Percentiles rank a stretch among this genome's conserved stretches.
Evolutionary conservation across 92 coral and sea anemone species (phyloP).

Genomic region (Nematostella vectensis): DNA sequence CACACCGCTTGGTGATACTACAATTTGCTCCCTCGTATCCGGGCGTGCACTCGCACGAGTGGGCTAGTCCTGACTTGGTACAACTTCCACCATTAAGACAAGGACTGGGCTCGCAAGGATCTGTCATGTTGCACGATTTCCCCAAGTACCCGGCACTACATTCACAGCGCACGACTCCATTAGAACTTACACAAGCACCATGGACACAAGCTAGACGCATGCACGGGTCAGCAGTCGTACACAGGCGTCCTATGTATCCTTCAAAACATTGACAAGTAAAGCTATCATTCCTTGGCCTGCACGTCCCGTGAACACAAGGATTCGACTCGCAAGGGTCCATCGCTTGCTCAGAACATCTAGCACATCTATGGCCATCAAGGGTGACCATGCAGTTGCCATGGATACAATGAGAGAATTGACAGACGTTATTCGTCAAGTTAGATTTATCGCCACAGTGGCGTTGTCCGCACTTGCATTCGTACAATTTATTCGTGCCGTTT

Average conservation of each 20-base stretch:
- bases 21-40: constrained; percentile 49
- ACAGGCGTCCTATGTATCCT: constrained; percentile 4
- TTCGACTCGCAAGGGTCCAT: constrained; percentile 28
- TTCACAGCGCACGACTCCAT: constrained; percentile 1
- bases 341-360: constrained; percentile 6
- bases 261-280: constrained; percentile 7
- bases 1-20: constrained; percentile 23
- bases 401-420: constrained; percentile 53
- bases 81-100: constrained; percentile 46
- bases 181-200: constrained; percentile 3
- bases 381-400: constrained; percentile 52
- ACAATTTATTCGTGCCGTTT: too few species aligned
- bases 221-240: constrained; percentile 7
- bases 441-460: too few species aligned
- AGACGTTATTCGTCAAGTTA: too few species aligned
- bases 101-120: constrained; percentile 32
- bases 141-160: constrained; percentile 19
- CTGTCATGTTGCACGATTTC: constrained; percentile 11
- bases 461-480: too few species aligned
- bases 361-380: constrained; percentile 8
- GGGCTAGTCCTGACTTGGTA: background rate
- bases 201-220: constrained; percentile 8
- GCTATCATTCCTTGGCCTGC: constrained; percentile 3
- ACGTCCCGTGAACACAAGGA: constrained; percentile 36
- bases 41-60: constrained; percentile 26